Evolutionary conservation across 2,113 vertebrate species (phyloP), one percentile per base, ranked within the genome.

Genomic region (Melanostigma gelatinosum): DNA sequence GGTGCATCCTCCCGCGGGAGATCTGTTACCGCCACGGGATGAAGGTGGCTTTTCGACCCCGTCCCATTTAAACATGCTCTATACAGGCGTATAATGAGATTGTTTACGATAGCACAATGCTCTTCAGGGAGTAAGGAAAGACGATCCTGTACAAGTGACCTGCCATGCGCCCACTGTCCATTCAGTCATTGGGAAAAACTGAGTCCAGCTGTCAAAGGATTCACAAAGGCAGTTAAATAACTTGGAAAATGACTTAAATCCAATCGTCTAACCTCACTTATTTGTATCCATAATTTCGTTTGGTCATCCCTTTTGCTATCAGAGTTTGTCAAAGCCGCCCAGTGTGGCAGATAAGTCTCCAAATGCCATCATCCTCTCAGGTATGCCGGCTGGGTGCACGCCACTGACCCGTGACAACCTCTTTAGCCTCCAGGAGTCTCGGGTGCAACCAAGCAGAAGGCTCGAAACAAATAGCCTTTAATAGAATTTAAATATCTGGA

Each of bases 391-490:
- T 13, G 60, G 72, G 54, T 72, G 50, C 74, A 44, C 1, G 61
- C 55, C 65, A 66, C 60, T 86, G 90, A 92, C 88, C 88, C 76
- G 52, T 85, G 79, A 79, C 75, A 27, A 80, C 80, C 82, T 85
- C 72, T 44, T 79, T 44, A 77, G 75, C 83, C 83, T 87, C 83
- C 69, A 84, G 83, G 76, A 86, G 54, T 77, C 81, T 81, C 67
- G 0, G 24, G 79, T 72, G 84, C 88, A 89, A 52, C 84, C 87
- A 79, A 88, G 87, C 87, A 76, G 85, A 86, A 92, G 75, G 69
- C 83, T 62, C 2, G 18, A 70, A 88, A 88, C 88, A 92, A 89
- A 92, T 90, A 76, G 72, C 60, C 74, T 67, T 66, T 75, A 86
- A 83, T 79, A 85, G 68, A 79, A 87, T 89, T 84, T 80, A 74